Conservation (phyloP, 2,888 invertebrate species). For the Lycocerus yunnanus region DNA sequence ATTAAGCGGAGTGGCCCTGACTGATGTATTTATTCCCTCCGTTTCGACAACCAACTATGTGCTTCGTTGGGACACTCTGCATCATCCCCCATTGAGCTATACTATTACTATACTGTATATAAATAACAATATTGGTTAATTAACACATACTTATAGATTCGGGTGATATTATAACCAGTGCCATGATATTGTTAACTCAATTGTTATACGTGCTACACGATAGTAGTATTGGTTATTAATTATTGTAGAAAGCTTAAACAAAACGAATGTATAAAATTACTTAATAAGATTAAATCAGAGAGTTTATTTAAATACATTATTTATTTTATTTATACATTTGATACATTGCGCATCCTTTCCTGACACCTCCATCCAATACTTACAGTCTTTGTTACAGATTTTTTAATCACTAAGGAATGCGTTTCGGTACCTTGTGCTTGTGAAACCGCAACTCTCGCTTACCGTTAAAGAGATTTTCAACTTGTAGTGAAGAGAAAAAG, state of each 20-base stretch:
- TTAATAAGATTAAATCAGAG: constrained; percentile 57
- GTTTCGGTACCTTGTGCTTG: too few relatives aligned
- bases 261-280: constrained; percentile 54
- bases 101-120: constrained; percentile 38
- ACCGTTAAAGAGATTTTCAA: too few relatives aligned
- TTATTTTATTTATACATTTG: constrained; percentile 37
- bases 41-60: constrained; percentile 47
- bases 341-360: not conserved
- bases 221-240: constrained; percentile 55
- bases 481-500: too few relatives aligned
- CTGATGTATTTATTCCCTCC: constrained; percentile 54
- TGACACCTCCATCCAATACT: not conserved
- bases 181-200: constrained; percentile 59
- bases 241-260: constrained; percentile 51
- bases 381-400: not conserved
- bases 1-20: constrained; percentile 51
- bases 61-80: constrained; percentile 51
- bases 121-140: constrained; percentile 50
- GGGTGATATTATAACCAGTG: constrained; percentile 59
- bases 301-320: constrained; percentile 53
- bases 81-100: constrained; percentile 34
- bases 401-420: too few relatives aligned
- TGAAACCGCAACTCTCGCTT: too few relatives aligned
- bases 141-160: constrained; percentile 57
- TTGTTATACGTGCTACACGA: constrained; percentile 55